Evolutionary conservation across 2,888 invertebrate genomes (phyloP).

Genomic region (Drosophila subquinaria): DNA sequence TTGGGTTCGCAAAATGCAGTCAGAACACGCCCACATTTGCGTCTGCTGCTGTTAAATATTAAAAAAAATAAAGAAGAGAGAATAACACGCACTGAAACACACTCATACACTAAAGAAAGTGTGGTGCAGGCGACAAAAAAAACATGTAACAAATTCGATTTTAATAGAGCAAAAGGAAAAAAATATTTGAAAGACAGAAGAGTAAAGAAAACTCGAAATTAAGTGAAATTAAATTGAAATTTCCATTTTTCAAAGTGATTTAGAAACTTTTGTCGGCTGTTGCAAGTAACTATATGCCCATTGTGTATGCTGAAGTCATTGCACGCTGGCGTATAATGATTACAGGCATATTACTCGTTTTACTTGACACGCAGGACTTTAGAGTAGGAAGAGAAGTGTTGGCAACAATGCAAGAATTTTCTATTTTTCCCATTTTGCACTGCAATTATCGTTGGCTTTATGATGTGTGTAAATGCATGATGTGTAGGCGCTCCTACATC

Average conservation of each 20-base stretch:
- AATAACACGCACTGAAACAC: conserved; percentile 34
- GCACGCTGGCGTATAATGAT: conserved; percentile 68
- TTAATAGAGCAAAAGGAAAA: neutral
- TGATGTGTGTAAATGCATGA: conserved; percentile 66
- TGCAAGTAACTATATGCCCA: neutral
- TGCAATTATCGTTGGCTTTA: conserved; percentile 67
- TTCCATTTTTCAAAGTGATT: neutral
- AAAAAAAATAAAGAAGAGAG: conserved; percentile 30
- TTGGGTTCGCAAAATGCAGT: conserved; percentile 62
- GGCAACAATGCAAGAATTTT: conserved; percentile 62
- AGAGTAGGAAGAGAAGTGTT: conserved; percentile 2
- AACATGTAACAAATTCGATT: neutral
- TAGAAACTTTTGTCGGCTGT: conserved; percentile 35
- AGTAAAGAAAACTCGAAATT: neutral
- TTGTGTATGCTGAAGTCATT: conserved; percentile 57
- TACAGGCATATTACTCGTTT: conserved; percentile 60
- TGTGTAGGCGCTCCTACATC: conserved; percentile 21
- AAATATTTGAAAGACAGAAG: neutral
- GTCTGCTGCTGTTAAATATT: conserved; percentile 61
- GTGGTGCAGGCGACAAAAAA: conserved; percentile 40
- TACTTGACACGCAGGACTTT: conserved; percentile 57
- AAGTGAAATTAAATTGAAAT: neutral
- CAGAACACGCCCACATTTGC: conserved; percentile 51
- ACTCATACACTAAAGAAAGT: conserved; percentile 25
- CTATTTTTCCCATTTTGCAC: conserved; percentile 63